These are phyloP conservation scores for Zingel zingel DNA, from an alignment of 2,113 vertebrate genomes.

Conservation along the genomic window DNA sequence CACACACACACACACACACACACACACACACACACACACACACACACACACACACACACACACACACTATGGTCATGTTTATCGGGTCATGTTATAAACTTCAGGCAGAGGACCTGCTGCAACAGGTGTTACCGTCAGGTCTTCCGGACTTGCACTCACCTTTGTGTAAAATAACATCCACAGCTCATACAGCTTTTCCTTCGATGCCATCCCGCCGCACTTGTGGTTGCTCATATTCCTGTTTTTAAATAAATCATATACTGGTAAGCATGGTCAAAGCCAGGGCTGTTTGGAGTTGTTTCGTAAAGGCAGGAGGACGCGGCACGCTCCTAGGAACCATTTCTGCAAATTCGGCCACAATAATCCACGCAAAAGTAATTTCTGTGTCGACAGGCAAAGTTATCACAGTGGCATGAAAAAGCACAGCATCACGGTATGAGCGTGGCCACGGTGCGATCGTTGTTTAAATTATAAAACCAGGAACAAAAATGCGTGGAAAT, in stretches of 20 bases:
- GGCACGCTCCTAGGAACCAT: slow-evolving; percentile 69
- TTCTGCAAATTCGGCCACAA: slow-evolving; percentile 51
- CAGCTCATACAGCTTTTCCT: slow-evolving; percentile 91
- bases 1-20: not conserved
- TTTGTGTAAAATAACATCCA: slow-evolving; percentile 94
- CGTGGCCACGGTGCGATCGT: slow-evolving; percentile 33
- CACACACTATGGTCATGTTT: not conserved
- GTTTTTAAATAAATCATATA: slow-evolving; percentile 56
- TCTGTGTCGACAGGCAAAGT: slow-evolving; percentile 52
- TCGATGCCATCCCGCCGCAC: slow-evolving; percentile 88
- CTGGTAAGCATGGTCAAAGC: slow-evolving; percentile 24
- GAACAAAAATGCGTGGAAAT: slow-evolving; percentile 63
- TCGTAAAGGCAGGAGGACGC: slow-evolving; percentile 59
- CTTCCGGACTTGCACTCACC: slow-evolving; percentile 85
- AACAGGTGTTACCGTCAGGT: slow-evolving; percentile 78
- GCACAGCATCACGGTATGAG: slow-evolving; percentile 4
- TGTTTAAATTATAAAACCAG: slow-evolving; percentile 43
- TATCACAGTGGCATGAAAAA: slow-evolving; percentile 42
- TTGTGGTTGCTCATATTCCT: slow-evolving; percentile 66
- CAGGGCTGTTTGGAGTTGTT: slow-evolving; percentile 60
- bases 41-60: not conserved
- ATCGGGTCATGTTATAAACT: slow-evolving; percentile 33
- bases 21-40: not conserved
- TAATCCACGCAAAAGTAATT: slow-evolving; percentile 45
- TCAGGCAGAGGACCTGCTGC: slow-evolving; percentile 35